phyloP scores from a whole-genome alignment of 1,140 invertebrate species.

The Cherax destructor region DNA sequence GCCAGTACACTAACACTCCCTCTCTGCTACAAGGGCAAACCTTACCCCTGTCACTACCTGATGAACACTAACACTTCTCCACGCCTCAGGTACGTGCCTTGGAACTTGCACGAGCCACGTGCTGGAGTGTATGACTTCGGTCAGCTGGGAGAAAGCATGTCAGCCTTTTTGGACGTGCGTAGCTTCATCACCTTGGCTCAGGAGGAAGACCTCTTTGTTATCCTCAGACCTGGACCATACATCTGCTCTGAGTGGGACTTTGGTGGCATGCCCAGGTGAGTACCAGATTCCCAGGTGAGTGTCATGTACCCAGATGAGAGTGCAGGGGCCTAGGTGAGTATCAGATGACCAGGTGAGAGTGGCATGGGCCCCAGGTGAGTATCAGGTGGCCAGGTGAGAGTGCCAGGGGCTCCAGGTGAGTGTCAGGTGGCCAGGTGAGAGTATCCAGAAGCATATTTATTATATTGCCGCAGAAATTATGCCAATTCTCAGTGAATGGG shows the following conservation, averaged over 20 bases:
- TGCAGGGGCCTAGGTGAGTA: not conserved
- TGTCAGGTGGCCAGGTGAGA: too few relatives aligned
- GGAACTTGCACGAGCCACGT: constrained; percentile 79
- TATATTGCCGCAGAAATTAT: too few relatives aligned
- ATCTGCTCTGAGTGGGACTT: constrained; percentile 77
- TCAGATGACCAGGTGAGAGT: not conserved
- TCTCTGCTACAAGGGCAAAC: not conserved
- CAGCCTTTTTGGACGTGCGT: constrained; percentile 83
- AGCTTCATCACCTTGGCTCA: constrained; percentile 69
- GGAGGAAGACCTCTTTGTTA: constrained; percentile 73
- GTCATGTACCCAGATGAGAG: not conserved
- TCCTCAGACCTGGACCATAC: constrained; percentile 76
- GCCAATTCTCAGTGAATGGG: too few relatives aligned
- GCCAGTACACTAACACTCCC: not conserved
- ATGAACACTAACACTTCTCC: not conserved
- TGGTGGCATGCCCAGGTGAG: constrained; percentile 74
- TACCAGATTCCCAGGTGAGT: not conserved
- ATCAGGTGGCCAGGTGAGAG: too few relatives aligned
- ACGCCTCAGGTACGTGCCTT: constrained; percentile 76
- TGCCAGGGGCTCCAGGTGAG: not conserved
- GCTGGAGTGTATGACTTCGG: constrained; percentile 77
- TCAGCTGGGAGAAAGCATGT: constrained; percentile 76
- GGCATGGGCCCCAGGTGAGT: not conserved
- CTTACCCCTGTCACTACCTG: not conserved
- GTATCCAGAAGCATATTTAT: too few relatives aligned